A percentile compares a stretch with the other conserved stretches of the same genome.
Conservation (phyloP, 2,888 invertebrate species). For the Microdon myrmicae region DNA sequence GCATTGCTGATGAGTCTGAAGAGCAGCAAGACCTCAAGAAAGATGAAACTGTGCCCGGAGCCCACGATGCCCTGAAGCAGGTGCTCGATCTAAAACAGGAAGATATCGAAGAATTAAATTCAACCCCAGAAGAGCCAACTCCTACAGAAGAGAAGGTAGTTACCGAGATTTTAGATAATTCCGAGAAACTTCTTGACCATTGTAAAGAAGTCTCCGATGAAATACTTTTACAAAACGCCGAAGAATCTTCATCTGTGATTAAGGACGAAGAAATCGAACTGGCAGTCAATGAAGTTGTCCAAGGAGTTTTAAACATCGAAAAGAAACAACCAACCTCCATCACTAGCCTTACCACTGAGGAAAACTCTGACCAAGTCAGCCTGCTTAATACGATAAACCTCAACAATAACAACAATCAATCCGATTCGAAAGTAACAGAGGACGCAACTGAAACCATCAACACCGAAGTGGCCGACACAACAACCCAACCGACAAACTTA, state of each 20-base stretch:
- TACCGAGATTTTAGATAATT: slow-evolving; percentile 68
- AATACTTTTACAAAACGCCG: slow-evolving; percentile 57
- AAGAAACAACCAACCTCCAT: slow-evolving; percentile 57
- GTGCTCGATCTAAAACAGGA: slow-evolving; percentile 64
- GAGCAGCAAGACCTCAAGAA: slow-evolving; percentile 7
- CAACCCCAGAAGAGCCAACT: slow-evolving; percentile 57
- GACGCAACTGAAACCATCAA: slow-evolving; percentile 50
- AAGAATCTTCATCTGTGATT: slow-evolving; percentile 65
- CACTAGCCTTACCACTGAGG: slow-evolving; percentile 40
- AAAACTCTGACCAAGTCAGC: slow-evolving; percentile 56
- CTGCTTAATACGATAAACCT: slow-evolving; percentile 63
- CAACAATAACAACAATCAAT: slow-evolving; percentile 56
- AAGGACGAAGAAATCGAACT: slow-evolving; percentile 70
- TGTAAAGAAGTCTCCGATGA: slow-evolving; percentile 64
- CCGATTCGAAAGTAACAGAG: slow-evolving; percentile 34
- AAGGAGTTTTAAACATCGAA: slow-evolving; percentile 67
- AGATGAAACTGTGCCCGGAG: slow-evolving; percentile 58
- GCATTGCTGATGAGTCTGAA: slow-evolving; percentile 41
- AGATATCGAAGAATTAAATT: slow-evolving; percentile 59
- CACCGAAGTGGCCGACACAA: slow-evolving; percentile 53
- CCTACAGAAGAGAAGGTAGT: slow-evolving; percentile 69
- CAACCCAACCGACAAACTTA: slow-evolving; percentile 24
- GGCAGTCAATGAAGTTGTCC: slow-evolving; percentile 69
- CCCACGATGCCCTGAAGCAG: slow-evolving; percentile 64
- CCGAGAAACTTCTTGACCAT: slow-evolving; percentile 68